Percentiles rank a stretch among this genome's conserved stretches.
These are phyloP conservation scores for Brachyalestes nurse DNA, from an alignment of 2,797 vertebrate species.

Conservation along the genomic window DNA sequence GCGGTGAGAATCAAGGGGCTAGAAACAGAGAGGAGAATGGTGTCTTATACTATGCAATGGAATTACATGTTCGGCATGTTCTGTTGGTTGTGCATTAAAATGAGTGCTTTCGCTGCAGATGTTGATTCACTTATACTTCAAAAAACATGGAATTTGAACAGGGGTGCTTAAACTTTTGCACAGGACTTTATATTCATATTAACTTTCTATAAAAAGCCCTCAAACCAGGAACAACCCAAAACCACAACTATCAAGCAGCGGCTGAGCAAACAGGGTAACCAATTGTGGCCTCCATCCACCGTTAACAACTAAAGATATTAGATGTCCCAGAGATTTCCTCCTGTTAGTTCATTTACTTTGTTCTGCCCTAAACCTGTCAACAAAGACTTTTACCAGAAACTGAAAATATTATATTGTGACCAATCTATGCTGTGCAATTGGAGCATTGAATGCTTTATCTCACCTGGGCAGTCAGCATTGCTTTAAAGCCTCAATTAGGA, in stretches of 20 bases:
- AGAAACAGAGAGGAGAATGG: background rate
- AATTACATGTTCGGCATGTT: no score
- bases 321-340: background rate
- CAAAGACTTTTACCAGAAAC: background rate
- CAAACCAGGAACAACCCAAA: no score
- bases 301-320: background rate
- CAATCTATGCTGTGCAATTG: background rate
- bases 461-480: background rate
- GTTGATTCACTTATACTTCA: no score
- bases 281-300: background rate
- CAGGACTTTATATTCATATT: background rate
- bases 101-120: no score
- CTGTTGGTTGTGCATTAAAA: background rate
- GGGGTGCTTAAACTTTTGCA: background rate
- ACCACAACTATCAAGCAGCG: background rate
- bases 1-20: background rate
- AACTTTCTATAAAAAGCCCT: background rate
- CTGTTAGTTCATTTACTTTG: background rate
- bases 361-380: background rate
- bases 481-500: slow-evolving; percentile 10
- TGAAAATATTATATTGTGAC: background rate
- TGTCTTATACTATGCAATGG: no score
- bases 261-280: background rate
- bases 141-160: background rate
- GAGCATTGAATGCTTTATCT: background rate